phyloP scores from a whole-genome alignment of 2,113 vertebrate species.

The Murina feae region DNA sequence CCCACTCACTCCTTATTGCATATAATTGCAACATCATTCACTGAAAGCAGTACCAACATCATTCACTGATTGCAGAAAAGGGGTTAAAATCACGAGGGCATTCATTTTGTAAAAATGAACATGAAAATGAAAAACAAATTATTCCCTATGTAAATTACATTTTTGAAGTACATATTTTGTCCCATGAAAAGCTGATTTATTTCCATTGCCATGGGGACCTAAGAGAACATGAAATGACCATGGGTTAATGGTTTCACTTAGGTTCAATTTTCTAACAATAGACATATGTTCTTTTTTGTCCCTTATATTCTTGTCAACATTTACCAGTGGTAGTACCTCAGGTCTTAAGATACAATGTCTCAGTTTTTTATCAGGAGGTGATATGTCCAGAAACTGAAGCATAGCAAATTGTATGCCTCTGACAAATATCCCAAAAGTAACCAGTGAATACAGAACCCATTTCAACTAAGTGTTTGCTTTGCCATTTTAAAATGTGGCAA shows the following conservation, averaged over 20 bases:
- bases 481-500: neutral
- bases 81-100: conserved; percentile 13
- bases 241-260: conserved; percentile 37
- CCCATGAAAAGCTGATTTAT: conserved; percentile 51
- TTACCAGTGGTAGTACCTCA: neutral
- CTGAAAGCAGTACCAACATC: neutral
- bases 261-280: conserved; percentile 50
- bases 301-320: conserved; percentile 10
- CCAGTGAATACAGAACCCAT: neutral
- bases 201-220: conserved; percentile 59
- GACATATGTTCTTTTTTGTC: neutral
- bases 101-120: conserved; percentile 37
- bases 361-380: neutral
- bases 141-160: conserved; percentile 2
- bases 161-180: conserved; percentile 46
- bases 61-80: neutral
- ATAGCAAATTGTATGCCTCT: neutral
- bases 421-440: neutral
- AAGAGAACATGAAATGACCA: conserved; percentile 48
- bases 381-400: neutral
- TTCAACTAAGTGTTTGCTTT: neutral
- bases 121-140: conserved; percentile 36
- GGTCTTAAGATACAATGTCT: neutral
- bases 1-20: neutral
- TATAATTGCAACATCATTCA: neutral